Evolutionary conservation across 1,140 invertebrate genomes (phyloP).

Genomic region (Apocrypta bakeri): DNA sequence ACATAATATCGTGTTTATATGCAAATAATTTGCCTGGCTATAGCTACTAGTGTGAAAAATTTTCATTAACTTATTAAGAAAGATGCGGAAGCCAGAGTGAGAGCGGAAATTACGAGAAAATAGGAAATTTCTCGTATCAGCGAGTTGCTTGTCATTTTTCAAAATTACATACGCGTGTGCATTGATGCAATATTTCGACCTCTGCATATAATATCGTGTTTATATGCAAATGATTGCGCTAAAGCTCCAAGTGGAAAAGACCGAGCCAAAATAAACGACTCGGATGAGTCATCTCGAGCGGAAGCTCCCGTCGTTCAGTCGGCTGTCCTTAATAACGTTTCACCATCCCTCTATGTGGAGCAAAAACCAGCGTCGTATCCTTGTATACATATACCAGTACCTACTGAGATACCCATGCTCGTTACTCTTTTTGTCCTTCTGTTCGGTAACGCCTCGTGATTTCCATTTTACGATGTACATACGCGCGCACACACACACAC

Average conservation of each 20-base stretch:
- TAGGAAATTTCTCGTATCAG: not conserved
- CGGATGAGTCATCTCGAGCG: not conserved
- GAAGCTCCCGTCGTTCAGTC: constrained; percentile 14
- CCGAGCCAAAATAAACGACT: not conserved
- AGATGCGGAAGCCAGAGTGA: too few species aligned
- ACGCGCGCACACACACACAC: not conserved
- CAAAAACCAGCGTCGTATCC: constrained; percentile 39
- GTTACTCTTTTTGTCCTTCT: not conserved
- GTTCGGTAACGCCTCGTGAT: constrained; percentile 41
- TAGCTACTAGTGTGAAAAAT: too few species aligned
- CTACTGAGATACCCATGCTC: not conserved
- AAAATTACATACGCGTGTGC: not conserved
- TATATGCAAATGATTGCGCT: not conserved
- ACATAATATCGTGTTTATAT: too few species aligned
- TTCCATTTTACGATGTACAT: constrained; percentile 16
- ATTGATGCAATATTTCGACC: too few species aligned
- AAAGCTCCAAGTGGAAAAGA: not conserved
- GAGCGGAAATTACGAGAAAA: not conserved
- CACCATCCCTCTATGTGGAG: not conserved
- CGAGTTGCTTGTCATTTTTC: not conserved
- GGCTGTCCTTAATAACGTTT: constrained; percentile 29
- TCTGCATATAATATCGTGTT: not conserved
- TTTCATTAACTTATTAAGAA: too few species aligned
- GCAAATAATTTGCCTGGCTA: too few species aligned
- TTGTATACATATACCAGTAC: not conserved